Conservation (phyloP, 2,888 invertebrate species). For the Candidula unifasciata region DNA sequence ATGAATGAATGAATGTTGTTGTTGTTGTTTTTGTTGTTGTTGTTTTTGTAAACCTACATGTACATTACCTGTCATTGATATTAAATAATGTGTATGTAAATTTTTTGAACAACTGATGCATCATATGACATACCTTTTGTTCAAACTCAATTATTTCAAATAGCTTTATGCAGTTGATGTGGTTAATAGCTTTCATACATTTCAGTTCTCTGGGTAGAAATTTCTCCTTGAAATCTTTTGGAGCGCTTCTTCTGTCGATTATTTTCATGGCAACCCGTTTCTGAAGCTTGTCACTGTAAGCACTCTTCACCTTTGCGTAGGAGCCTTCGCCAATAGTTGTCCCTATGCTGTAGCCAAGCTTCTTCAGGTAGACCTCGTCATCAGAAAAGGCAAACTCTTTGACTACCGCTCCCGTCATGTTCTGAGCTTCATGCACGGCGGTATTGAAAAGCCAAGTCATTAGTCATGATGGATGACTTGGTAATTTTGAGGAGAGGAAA, state of each 20-base stretch:
- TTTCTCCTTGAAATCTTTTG: constrained; percentile 87
- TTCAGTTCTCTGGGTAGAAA: constrained; percentile 90
- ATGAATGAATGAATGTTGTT: too few species aligned
- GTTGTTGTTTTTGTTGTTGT: too few species aligned
- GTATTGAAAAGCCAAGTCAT: neutral
- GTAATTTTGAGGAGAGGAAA: neutral
- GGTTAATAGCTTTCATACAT: constrained; percentile 86
- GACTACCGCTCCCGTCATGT: constrained; percentile 45
- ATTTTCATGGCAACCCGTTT: constrained; percentile 82
- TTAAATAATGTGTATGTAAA: too few species aligned
- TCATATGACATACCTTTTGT: constrained; percentile 55
- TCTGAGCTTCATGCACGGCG: neutral
- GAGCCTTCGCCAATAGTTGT: constrained; percentile 75
- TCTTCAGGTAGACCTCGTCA: constrained; percentile 74
- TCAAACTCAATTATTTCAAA: constrained; percentile 87
- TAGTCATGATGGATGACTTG: neutral
- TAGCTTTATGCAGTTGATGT: constrained; percentile 88
- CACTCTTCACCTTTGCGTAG: constrained; percentile 85
- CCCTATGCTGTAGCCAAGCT: constrained; percentile 80
- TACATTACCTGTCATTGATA: too few species aligned
- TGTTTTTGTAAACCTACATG: too few species aligned
- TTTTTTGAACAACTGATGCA: too few species aligned
- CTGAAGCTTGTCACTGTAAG: constrained; percentile 77
- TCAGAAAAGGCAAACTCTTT: constrained; percentile 61
- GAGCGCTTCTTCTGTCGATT: constrained; percentile 84